phyloP scores from a whole-genome alignment of 1,140 invertebrate species.

The Macrobrachium nipponense region DNA sequence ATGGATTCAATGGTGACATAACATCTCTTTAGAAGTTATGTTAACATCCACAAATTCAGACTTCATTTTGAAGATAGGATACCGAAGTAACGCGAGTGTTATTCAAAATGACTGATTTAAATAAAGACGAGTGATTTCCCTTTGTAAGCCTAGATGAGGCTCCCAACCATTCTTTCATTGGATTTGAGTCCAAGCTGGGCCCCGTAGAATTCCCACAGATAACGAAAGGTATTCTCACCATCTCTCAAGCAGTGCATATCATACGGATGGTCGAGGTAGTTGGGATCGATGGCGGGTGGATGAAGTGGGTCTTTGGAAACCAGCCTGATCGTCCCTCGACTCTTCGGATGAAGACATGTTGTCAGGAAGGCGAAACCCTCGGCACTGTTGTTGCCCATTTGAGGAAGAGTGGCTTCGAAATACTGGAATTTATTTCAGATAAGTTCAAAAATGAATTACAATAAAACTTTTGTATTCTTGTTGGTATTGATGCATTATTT shows the following conservation, averaged over 20 bases:
- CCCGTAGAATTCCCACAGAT: background rate
- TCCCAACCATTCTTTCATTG: background rate
- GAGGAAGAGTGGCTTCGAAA: constrained; percentile 77
- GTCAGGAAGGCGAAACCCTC: constrained; percentile 79
- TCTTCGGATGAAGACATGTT: constrained; percentile 77
- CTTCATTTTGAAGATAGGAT: background rate
- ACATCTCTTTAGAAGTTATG: too few relatives aligned
- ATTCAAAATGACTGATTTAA: background rate
- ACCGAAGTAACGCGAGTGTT: background rate
- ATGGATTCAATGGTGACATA: background rate
- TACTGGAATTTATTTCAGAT: constrained; percentile 69
- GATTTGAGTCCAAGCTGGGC: too few relatives aligned
- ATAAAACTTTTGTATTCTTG: too few relatives aligned
- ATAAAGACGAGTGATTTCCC: background rate
- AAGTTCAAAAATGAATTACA: background rate
- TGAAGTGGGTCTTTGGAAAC: constrained; percentile 71
- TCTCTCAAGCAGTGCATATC: constrained; percentile 76
- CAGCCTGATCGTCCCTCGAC: constrained; percentile 75
- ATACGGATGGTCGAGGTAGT: constrained; percentile 75
- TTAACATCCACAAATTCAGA: too few relatives aligned
- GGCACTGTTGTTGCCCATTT: constrained; percentile 73
- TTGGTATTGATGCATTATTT: too few relatives aligned
- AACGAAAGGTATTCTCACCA: constrained; percentile 68
- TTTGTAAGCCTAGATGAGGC: too few relatives aligned
- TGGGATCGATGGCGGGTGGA: constrained; percentile 81